Percentiles rank a stretch among this genome's conserved stretches.
These are phyloP conservation scores for Danio aesculapii DNA, from an alignment of 2,797 vertebrate genomes.

Conservation along the genomic window DNA sequence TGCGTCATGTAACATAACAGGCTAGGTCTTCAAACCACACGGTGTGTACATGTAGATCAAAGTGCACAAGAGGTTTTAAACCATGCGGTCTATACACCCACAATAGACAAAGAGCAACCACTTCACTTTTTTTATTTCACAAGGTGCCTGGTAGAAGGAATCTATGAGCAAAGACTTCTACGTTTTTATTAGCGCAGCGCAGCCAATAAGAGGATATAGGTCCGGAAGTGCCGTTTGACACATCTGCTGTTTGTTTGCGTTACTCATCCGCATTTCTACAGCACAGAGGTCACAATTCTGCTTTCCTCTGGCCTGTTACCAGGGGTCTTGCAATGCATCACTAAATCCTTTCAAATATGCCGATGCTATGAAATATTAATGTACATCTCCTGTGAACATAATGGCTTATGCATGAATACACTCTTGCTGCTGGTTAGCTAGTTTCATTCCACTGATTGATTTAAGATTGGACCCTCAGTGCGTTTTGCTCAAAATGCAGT, in stretches of 20 bases:
- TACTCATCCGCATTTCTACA: not conserved
- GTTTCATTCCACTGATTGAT: constrained; percentile 9
- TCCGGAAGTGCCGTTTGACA: constrained; percentile 2
- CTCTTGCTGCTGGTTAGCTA: constrained; percentile 16
- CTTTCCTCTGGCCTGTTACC: not conserved
- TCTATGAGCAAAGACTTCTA: not conserved
- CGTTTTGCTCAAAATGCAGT: not conserved
- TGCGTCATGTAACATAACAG: not conserved
- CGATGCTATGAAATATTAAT: constrained; percentile 51
- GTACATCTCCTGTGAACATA: constrained; percentile 43
- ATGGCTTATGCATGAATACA: constrained; percentile 48
- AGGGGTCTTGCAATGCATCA: not conserved
- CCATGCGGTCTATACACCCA: constrained; percentile 28
- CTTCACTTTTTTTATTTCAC: not conserved
- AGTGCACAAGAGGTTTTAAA: constrained; percentile 28
- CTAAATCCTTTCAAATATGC: not conserved
- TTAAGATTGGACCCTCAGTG: not conserved
- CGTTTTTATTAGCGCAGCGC: constrained; percentile 6
- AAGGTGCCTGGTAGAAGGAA: not conserved
- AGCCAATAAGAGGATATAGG: constrained; percentile 16
- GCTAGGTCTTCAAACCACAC: not conserved
- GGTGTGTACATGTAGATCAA: not conserved
- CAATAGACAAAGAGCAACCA: constrained; percentile 11
- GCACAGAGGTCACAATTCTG: not conserved
- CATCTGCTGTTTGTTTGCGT: constrained; percentile 39